These are phyloP conservation scores for Chloropsis cyanopogon DNA, from an alignment of 2,113 vertebrate species.

Conservation along the genomic window DNA sequence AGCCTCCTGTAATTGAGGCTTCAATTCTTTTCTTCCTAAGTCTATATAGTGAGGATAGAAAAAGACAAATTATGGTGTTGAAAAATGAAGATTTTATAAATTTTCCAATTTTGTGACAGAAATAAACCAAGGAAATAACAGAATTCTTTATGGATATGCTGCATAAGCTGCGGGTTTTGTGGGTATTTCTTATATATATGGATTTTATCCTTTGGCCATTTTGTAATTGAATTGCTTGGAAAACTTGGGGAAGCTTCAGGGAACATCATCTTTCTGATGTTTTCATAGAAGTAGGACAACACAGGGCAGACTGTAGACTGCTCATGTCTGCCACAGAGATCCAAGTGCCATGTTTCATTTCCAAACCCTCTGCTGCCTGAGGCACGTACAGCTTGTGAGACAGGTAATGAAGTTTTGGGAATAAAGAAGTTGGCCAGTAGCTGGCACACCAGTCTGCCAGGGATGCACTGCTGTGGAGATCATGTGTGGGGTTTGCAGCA, in stretches of 20 bases:
- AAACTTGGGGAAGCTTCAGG: not conserved
- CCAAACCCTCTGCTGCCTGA: not conserved
- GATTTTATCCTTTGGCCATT: conserved; percentile 23
- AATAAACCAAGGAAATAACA: conserved; percentile 34
- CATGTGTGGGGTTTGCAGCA: not conserved
- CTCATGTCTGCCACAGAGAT: not conserved
- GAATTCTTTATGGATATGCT: conserved; percentile 36
- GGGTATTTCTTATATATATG: not conserved
- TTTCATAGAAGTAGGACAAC: not conserved
- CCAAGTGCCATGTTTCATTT: not conserved
- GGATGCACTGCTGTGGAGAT: not conserved
- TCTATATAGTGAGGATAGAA: not conserved
- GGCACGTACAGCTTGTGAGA: not conserved
- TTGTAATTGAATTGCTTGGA: conserved; percentile 15
- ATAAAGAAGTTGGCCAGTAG: not conserved
- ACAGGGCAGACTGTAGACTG: not conserved
- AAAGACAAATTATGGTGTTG: conserved; percentile 55
- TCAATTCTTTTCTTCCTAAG: conserved; percentile 23
- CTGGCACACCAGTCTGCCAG: not conserved
- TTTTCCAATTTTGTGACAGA: conserved; percentile 39
- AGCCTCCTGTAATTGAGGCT: conserved; percentile 27
- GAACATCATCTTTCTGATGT: not conserved
- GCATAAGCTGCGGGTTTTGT: not conserved
- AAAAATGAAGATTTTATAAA: conserved; percentile 54
- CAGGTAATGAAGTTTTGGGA: not conserved